phyloP scores from a whole-genome alignment of 92 coral and sea anemone genomes.

The Desmophyllum pertusum region DNA sequence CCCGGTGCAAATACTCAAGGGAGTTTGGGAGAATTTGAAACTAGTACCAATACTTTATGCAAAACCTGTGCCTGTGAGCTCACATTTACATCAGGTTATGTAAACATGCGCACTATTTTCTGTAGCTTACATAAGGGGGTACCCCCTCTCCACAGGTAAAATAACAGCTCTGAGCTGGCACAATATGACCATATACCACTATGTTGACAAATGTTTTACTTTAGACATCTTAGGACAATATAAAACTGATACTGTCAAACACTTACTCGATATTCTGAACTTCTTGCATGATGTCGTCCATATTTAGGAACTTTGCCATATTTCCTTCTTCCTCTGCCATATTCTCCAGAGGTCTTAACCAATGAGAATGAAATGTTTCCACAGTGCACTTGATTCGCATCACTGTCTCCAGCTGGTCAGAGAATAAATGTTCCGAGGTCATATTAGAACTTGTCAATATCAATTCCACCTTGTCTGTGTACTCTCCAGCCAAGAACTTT shows the following conservation, averaged over 20 bases:
- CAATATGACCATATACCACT: no score
- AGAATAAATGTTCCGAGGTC: slow-evolving; percentile 40
- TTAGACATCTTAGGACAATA: no score
- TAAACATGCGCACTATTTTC: no score
- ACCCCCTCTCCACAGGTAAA: no score
- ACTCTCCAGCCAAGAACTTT: slow-evolving; percentile 49
- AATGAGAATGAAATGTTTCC: slow-evolving; percentile 8
- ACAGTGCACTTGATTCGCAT: not conserved
- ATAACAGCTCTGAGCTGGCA: no score
- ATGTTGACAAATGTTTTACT: no score
- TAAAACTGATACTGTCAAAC: not conserved
- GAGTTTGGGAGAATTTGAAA: no score
- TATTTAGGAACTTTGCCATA: slow-evolving; percentile 15
- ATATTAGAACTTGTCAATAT: slow-evolving; percentile 39
- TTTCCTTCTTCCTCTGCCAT: slow-evolving; percentile 15
- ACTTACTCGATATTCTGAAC: slow-evolving; percentile 28
- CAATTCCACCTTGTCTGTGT: slow-evolving; percentile 28
- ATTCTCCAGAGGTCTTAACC: slow-evolving; percentile 7
- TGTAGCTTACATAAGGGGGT: no score
- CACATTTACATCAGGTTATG: no score
- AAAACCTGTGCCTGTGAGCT: no score
- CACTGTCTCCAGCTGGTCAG: slow-evolving; percentile 43
- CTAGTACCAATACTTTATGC: no score
- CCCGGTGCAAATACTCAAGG: no score
- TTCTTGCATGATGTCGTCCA: slow-evolving; percentile 17